Evolutionary conservation across 2,797 vertebrate genomes (phyloP), one percentile per base, ranked within the genome.

Genomic region (Lepus oiostolus): DNA sequence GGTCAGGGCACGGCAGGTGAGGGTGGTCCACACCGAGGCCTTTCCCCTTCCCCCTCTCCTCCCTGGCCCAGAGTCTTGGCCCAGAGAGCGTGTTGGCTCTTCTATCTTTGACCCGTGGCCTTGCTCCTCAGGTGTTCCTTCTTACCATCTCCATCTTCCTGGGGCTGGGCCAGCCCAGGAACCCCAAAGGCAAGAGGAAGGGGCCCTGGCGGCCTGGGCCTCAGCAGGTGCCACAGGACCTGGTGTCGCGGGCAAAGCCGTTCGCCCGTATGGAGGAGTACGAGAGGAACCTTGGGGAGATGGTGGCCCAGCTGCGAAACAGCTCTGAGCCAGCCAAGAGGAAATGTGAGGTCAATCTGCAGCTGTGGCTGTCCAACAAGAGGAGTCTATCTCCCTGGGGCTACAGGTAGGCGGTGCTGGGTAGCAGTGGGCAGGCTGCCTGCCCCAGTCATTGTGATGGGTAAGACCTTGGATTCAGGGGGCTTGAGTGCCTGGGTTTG

Each of bases 311-410:
- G 96, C 97, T 99, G 96, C 97, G 91, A 91, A 99, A 99, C 88
- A 97, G 98, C 97, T 98, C 99, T 0, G 99, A 99, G 96, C 96
- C 97, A 0, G 97, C 97, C 4, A 98, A 98, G 95, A 98, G 88
- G 95, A 98, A 98, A 96, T 99, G 99, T 84, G 98, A 99, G 95
- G 98, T 99, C 95, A 98, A 99, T 96, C 93, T 99, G 95, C 98
- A 98, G 96, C 98, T 99, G 79, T 99, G 99, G 99, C 98, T 99
- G 96, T 99, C 99, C 92, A 99, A 99, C 97, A 98, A 97, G 76
- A 98, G 99, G 82, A 99, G 99, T 79, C 97, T 99, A 85, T 99
- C 99, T 8, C 99, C 99, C 2, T 99, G 99, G 99, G 98, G 98
- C n/a, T 99, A 99, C 98, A 99, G 99, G 99, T 99, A 96, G 97